Base-by-base conservation (phyloP, 2,113 vertebrate genomes). In the Oplegnathus fasciatus region DNA sequence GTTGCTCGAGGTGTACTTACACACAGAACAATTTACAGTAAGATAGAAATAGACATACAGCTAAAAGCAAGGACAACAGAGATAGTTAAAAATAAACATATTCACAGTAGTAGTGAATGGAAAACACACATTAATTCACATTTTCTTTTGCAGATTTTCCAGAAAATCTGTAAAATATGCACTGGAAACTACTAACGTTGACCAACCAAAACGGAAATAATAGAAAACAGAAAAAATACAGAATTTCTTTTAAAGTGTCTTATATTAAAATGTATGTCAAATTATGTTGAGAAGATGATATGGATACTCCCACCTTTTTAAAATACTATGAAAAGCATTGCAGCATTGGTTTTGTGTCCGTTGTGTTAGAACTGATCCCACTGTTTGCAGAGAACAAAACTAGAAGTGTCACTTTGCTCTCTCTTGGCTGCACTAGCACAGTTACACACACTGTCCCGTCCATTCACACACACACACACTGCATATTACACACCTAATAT, bases 401-500 rank as follows among this genome's bases (percentile, higher is more conserved):
- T 20, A 58, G 24, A 13, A 69, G 17, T 26, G 15, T 72, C 5
- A 17, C 22, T 50, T 37, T 20, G 22, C 22, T 64, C 58, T 34
- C 28, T 64, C 48, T 75, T 52, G 30, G 9, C 73, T 37, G 22
- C 77, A 77, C 15, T 22, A 28, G 24, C 64, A 72, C 8, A 74
- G 26, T 30, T 55, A 69, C 64, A 62, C 62, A 75, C 48, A 52
- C 24, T 1, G 2, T 30, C 32, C 42, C 58, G 0, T 69, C 24
- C 73, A 55, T 32, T 75, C 61, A 52, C n/a, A 24, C 54, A 69
- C 48, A 69, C 48, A 54, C 32, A 62, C 5, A 40, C 40, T 77
- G 32, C 70, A 76, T 24, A 58, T 68, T 73, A 73, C 37, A 75
- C 71, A 78, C 61, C 42, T 42, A 17, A 75, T 48, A 50, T 54